Evolutionary conservation across 2,888 invertebrate genomes (phyloP).

Genomic region (Pammene aurita): DNA sequence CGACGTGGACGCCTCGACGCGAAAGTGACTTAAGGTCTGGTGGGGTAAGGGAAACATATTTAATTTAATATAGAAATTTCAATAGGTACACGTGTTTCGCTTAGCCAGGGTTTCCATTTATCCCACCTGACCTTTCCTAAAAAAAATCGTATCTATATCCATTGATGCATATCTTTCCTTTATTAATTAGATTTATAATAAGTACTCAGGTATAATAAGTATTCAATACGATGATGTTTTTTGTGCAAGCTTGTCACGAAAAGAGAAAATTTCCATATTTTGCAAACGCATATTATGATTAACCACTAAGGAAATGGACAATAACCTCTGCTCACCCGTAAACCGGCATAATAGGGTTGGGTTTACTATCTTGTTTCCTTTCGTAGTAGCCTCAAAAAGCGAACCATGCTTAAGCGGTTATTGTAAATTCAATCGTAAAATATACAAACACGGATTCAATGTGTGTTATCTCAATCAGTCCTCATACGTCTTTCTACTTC

Average conservation of each 20-base stretch:
- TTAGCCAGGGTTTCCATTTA: no score
- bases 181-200: not conserved
- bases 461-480: not conserved
- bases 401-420: not conserved
- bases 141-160: no score
- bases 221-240: not conserved
- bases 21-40: no score
- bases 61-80: no score
- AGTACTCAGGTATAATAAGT: not conserved
- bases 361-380: conserved; percentile 51
- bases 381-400: conserved; percentile 33
- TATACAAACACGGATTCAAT: not conserved
- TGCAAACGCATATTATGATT: conserved; percentile 11
- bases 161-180: not conserved
- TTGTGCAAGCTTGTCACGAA: not conserved
- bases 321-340: conserved; percentile 51
- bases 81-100: no score
- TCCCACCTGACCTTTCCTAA: no score
- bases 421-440: not conserved
- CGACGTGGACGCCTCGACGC: no score
- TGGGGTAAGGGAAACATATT: no score
- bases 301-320: conserved; percentile 47
- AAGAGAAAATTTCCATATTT: conserved; percentile 27
- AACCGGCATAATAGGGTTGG: conserved; percentile 54
- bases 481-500: conserved; percentile 2